Percentiles rank a stretch among this genome's conserved stretches.
Conservation (phyloP, 2,797 vertebrate genomes). For the Galagoides demidoff region DNA sequence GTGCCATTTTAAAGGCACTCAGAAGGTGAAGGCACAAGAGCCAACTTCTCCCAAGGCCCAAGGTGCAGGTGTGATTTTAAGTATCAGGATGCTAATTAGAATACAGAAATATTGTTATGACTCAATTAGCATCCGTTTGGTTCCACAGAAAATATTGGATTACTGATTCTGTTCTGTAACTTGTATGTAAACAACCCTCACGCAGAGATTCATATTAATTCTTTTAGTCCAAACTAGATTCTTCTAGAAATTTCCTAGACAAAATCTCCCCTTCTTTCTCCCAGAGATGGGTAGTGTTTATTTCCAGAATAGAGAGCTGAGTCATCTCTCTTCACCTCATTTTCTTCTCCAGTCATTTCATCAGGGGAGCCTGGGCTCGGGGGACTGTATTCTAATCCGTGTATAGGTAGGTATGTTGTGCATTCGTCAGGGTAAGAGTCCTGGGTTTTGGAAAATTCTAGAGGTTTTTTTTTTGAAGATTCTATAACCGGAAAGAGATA, state of each 20-base stretch:
- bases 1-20: not conserved
- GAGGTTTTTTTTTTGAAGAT: not conserved
- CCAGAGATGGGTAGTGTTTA: not conserved
- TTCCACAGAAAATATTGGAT: not conserved
- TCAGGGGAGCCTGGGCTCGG: not conserved
- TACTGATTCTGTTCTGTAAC: not conserved
- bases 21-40: not conserved
- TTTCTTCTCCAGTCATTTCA: not conserved
- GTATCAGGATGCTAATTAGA: slow-evolving; percentile 24
- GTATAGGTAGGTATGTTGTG: not conserved
- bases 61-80: not conserved
- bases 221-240: not conserved
- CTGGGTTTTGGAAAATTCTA: not conserved
- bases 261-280: not conserved
- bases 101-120: not conserved
- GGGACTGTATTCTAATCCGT: fast-evolving
- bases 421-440: too few species aligned
- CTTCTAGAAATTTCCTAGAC: not conserved
- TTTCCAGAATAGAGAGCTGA: not conserved
- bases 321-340: not conserved
- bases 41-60: not conserved
- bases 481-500: not conserved
- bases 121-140: not conserved
- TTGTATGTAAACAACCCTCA: not conserved
- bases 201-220: not conserved